These are phyloP conservation scores for Craseonycteris thonglongyai DNA, from an alignment of 2,113 vertebrate species.

Conservation along the genomic window DNA sequence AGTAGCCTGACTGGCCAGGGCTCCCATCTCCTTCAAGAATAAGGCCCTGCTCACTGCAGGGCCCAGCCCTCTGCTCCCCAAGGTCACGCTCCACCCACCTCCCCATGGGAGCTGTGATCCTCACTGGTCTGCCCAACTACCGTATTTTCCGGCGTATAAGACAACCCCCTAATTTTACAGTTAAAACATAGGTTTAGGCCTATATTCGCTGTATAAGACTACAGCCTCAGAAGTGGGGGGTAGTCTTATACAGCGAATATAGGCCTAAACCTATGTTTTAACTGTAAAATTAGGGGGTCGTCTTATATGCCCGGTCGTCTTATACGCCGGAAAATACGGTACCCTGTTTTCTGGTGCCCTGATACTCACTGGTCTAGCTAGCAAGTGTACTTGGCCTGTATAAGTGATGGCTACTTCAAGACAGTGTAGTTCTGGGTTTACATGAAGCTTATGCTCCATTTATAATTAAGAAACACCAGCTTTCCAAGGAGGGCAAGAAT, in stretches of 20 bases:
- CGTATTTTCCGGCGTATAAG: neutral
- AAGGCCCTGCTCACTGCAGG: neutral
- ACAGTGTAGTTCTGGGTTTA: neutral
- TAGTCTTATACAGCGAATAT: too few relatives aligned
- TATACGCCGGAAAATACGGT: too few relatives aligned
- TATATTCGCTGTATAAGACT: too few relatives aligned
- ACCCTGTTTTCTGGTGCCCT: neutral
- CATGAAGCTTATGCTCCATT: neutral
- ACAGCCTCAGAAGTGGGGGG: too few relatives aligned
- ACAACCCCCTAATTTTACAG: too few relatives aligned
- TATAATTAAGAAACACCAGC: neutral
- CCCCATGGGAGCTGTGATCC: neutral
- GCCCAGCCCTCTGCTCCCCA: neutral
- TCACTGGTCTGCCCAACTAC: rapidly evolving
- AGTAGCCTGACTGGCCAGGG: neutral
- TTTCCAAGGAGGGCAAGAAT: neutral
- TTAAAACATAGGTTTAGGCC: too few relatives aligned
- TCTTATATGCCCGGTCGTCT: too few relatives aligned
- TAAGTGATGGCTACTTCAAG: neutral
- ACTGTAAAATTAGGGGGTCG: too few relatives aligned
- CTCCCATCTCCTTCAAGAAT: neutral
- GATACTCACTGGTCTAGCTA: neutral
- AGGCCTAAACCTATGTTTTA: too few relatives aligned
- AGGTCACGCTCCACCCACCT: rapidly evolving
- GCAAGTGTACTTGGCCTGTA: neutral